Conservation (phyloP, 2,888 invertebrate genomes). For the Aricia artaxerxes region DNA sequence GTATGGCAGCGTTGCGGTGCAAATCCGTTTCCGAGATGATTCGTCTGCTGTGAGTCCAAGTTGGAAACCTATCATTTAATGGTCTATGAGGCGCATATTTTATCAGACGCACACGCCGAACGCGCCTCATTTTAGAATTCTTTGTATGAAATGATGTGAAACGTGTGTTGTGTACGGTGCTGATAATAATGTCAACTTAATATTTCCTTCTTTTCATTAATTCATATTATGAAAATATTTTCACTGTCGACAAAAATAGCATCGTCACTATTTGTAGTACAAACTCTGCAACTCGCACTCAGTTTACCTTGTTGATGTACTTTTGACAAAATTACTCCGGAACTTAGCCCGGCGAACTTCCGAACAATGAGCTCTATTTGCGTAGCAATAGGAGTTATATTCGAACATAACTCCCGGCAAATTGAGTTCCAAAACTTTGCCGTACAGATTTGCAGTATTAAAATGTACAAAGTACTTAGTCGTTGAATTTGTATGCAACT, state of each 20-base stretch:
- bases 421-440: constrained; percentile 1
- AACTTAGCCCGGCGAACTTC: background rate
- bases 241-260: background rate
- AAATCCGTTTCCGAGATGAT: no score
- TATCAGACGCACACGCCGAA: no score
- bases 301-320: constrained; percentile 30
- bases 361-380: background rate
- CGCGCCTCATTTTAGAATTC: no score
- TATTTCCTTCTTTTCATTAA: no score
- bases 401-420: background rate
- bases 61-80: no score
- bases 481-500: constrained; percentile 30
- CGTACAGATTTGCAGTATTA: constrained; percentile 18
- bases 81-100: no score
- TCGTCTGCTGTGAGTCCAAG: no score
- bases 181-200: no score
- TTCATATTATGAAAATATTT: background rate
- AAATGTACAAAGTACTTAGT: constrained; percentile 27
- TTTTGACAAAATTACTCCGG: constrained; percentile 21
- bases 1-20: no score
- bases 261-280: background rate
- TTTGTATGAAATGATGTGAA: no score
- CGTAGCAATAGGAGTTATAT: background rate
- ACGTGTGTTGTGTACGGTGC: no score
- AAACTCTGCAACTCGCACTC: background rate